Evolutionary conservation across 2,113 vertebrate genomes (phyloP), one percentile per base, ranked within the genome.

Genomic region (Leiothrix lutea): DNA sequence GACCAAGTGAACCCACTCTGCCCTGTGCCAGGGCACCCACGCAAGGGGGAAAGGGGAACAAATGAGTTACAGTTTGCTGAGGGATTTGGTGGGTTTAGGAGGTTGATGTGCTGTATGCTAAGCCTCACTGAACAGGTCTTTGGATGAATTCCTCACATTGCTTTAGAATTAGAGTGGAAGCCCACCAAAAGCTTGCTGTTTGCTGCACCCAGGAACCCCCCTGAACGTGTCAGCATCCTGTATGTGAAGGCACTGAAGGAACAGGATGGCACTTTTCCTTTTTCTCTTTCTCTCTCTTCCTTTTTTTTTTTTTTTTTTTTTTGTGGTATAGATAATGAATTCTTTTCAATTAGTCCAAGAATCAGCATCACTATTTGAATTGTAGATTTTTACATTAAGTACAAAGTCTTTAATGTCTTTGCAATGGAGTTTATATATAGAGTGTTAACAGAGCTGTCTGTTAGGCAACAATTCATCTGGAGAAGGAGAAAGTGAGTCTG

Each of bases 401-500:
- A 65, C 17, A 12, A 79, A 60, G 7, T n/a, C 73, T 90, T 88
- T 60, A 66, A 75, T 64, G 33, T 82, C 65, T 77, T 88, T 51
- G 45, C 88, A 78, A 44, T 14, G 6, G 51, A 81, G 35, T 56
- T 88, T 80, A 86, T 83, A 84, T 79, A 91, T 6, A 61, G 42
- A 70, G 80, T 71, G 51, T 91, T 87, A 95, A 73, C 45, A 93
- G 92, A 88, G 56, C n/a, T 80, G 38, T 82, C 61, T 92, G 58
- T 77, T 92, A 82, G 36, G 70, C 50, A 90, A 38, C 75, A 69
- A 19, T 83, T 92, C 67, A 64, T 54, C n/a, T 79, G 26, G 50
- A 92, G 54, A 96, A 89, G 60, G 28, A 93, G 81, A 94, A 80
- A 93, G 38, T 26, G 21, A 83, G 57, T 88, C 61, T 88, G 79